Conservation (phyloP, 2,113 vertebrate genomes). For the Dermatemys mawii region DNA sequence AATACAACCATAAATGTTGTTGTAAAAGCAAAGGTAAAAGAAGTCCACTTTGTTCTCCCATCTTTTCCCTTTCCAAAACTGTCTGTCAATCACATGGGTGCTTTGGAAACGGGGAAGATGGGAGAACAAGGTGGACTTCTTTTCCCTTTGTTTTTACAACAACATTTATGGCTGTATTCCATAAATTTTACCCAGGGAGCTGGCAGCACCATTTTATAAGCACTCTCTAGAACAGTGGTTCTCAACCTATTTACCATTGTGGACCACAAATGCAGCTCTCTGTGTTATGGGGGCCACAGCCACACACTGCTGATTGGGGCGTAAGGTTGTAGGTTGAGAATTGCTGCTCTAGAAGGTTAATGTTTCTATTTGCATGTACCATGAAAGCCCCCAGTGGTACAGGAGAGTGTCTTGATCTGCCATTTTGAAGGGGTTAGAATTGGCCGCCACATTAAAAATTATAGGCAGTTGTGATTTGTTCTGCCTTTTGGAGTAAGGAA, state of each 20-base stretch:
- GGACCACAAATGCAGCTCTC: no score
- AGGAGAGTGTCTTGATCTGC: neutral
- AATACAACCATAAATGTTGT: neutral
- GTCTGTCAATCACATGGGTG: neutral
- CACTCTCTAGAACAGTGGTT: neutral
- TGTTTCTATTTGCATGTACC: neutral
- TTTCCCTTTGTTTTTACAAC: no score
- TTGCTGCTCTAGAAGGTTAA: neutral
- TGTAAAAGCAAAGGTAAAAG: neutral
- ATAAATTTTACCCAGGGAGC: neutral
- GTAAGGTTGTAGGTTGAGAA: no score
- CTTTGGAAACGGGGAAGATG: no score
- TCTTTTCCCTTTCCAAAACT: neutral
- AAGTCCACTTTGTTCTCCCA: neutral
- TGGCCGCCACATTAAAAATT: neutral
- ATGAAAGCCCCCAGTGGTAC: neutral
- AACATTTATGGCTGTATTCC: no score
- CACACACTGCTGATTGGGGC: no score
- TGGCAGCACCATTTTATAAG: neutral
- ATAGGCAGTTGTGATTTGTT: neutral
- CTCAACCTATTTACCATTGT: no score
- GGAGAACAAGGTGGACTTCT: no score
- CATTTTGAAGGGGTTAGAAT: no score
- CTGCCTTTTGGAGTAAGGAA: neutral
- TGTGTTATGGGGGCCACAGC: no score